phyloP scores from a whole-genome alignment of 2,888 invertebrate genomes.

The Drosophila aldrichi region DNA sequence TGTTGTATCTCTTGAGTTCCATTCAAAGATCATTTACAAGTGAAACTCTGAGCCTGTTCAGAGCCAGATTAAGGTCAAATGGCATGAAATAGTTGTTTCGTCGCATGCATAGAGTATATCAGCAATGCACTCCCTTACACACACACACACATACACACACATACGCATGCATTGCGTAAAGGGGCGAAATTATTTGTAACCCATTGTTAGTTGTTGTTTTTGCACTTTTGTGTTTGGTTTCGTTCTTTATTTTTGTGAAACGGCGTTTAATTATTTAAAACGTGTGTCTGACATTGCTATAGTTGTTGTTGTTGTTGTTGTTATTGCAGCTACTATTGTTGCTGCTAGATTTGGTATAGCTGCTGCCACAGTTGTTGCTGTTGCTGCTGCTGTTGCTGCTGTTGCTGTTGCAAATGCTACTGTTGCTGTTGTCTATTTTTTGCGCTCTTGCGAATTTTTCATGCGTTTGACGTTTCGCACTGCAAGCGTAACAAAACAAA shows the following conservation, averaged over 20 bases:
- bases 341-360: conserved; percentile 50
- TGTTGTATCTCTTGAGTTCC: neutral
- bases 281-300: conserved; percentile 60
- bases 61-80: too few species aligned
- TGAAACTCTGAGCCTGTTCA: neutral
- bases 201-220: conserved; percentile 50
- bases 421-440: conserved; percentile 24
- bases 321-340: conserved; percentile 36
- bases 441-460: conserved; percentile 56
- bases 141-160: neutral
- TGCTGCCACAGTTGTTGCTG: conserved; percentile 46
- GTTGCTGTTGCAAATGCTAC: conserved; percentile 27
- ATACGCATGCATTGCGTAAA: neutral
- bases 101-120: neutral
- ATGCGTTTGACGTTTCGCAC: conserved; percentile 70
- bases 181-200: conserved; percentile 51
- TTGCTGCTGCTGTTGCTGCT: conserved; percentile 33
- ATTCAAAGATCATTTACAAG: neutral
- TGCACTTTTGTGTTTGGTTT: conserved; percentile 13
- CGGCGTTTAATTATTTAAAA: conserved; percentile 57
- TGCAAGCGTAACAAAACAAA: conserved; percentile 19
- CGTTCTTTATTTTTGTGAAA: conserved; percentile 25
- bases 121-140: conserved; percentile 12
- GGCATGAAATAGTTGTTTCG: conserved; percentile 18
- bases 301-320: conserved; percentile 28